Conservation (phyloP, 2,797 vertebrate species). For the Sylvia borin region DNA sequence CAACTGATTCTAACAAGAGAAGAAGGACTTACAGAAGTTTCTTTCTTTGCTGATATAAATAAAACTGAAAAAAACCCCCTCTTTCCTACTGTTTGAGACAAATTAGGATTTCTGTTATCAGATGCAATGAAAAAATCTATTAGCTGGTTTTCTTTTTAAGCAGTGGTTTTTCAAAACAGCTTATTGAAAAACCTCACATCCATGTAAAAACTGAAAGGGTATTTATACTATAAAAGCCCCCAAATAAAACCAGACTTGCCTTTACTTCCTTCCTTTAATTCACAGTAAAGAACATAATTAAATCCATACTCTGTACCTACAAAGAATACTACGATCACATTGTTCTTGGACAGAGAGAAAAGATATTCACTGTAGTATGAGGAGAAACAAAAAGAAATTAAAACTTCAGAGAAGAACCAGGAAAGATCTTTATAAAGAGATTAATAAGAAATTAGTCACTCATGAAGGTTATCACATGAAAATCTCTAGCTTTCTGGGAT, state of each 20-base stretch:
- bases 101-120: not conserved
- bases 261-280: not conserved
- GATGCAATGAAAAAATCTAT: not conserved
- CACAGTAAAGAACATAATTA: not conserved
- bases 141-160: not conserved
- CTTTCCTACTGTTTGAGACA: not conserved
- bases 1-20: rapidly evolving
- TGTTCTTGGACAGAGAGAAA: not conserved
- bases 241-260: not conserved
- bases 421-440: not conserved
- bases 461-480: not conserved
- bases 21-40: not conserved
- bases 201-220: not conserved
- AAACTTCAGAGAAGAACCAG: not conserved
- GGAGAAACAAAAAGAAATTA: not conserved
- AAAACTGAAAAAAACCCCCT: not conserved
- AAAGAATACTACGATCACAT: not conserved
- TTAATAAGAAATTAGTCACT: not conserved
- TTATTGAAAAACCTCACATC: not conserved
- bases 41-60: not conserved
- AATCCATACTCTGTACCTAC: not conserved
- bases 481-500: not conserved
- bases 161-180: not conserved
- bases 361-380: not conserved
- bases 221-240: not conserved